Evolutionary conservation across 1,140 invertebrate species (phyloP).

Genomic region (Cydia strobilella): DNA sequence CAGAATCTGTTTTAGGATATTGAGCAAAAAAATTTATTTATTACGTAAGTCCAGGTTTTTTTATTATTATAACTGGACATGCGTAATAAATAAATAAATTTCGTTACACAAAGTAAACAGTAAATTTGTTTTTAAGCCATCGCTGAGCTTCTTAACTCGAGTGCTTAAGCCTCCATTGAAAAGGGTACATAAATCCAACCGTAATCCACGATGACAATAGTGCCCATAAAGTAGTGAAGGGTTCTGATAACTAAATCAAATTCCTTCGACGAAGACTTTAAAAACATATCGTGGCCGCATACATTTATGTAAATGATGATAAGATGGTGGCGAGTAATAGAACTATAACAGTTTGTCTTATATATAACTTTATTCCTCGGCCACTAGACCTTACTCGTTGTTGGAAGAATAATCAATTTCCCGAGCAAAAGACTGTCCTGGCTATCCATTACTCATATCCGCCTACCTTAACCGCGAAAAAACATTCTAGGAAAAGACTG

Average conservation of each 20-base stretch:
- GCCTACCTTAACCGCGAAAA: background rate
- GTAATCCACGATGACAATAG: constrained; percentile 31
- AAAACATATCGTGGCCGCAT: constrained; percentile 26
- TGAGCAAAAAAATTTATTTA: too few relatives aligned
- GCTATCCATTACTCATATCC: constrained; percentile 27
- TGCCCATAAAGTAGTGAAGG: constrained; percentile 31
- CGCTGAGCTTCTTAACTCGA: constrained; percentile 17
- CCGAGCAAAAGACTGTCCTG: background rate
- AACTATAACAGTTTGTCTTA: constrained; percentile 14
- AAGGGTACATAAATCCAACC: constrained; percentile 29
- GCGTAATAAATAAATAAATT: too few relatives aligned
- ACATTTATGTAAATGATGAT: constrained; percentile 23
- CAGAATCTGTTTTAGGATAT: too few relatives aligned
- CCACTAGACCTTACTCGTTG: background rate
- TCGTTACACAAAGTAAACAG: background rate
- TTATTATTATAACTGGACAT: too few relatives aligned
- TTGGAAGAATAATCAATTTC: constrained; percentile 17
- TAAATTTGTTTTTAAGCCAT: constrained; percentile 13
- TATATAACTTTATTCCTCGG: constrained; percentile 24
- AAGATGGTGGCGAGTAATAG: constrained; percentile 22
- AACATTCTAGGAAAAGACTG: background rate
- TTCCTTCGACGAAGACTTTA: constrained; percentile 22
- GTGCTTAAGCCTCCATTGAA: constrained; percentile 21
- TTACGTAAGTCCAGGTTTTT: too few relatives aligned
- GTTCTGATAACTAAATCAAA: constrained; percentile 34